Conservation (phyloP, 2,888 invertebrate genomes). For the Amaurobius ferox region DNA sequence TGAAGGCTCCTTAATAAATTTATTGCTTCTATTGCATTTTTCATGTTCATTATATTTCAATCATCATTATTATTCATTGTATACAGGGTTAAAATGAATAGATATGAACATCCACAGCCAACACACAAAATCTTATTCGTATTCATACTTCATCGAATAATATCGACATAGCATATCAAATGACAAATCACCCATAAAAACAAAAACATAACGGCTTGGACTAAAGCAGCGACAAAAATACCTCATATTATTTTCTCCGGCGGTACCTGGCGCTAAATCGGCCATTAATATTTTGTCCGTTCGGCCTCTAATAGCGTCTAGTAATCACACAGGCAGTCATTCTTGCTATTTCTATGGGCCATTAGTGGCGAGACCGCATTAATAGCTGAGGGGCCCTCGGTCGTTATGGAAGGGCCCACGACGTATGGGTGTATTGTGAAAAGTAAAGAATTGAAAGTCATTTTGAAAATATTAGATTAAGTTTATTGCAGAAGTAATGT, state of each 20-base stretch:
- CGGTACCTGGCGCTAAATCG: constrained; percentile 54
- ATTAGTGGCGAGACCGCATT: constrained; percentile 55
- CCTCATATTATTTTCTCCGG: constrained; percentile 48
- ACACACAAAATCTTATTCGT: not conserved
- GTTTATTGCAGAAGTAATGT: too few relatives aligned
- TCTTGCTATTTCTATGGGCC: constrained; percentile 65
- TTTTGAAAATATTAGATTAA: not conserved
- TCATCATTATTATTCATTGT: too few relatives aligned
- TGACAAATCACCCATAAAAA: constrained; percentile 36
- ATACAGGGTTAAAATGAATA: too few relatives aligned
- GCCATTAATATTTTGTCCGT: constrained; percentile 70
- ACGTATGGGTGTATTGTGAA: constrained; percentile 30
- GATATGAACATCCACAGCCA: too few relatives aligned
- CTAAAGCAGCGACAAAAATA: constrained; percentile 10
- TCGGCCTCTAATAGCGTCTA: constrained; percentile 59
- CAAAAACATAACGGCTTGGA: constrained; percentile 20
- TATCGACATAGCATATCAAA: constrained; percentile 15
- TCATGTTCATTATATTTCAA: too few relatives aligned
- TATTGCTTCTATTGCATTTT: too few relatives aligned
- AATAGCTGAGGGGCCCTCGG: constrained; percentile 50
- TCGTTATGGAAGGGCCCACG: constrained; percentile 28
- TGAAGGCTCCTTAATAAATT: too few relatives aligned
- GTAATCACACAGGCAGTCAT: constrained; percentile 70
- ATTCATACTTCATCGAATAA: constrained; percentile 1
- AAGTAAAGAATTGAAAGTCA: constrained; percentile 49